These are phyloP conservation scores for Drosophila peninsularis DNA, from an alignment of 2,888 invertebrate species.

Conservation along the genomic window DNA sequence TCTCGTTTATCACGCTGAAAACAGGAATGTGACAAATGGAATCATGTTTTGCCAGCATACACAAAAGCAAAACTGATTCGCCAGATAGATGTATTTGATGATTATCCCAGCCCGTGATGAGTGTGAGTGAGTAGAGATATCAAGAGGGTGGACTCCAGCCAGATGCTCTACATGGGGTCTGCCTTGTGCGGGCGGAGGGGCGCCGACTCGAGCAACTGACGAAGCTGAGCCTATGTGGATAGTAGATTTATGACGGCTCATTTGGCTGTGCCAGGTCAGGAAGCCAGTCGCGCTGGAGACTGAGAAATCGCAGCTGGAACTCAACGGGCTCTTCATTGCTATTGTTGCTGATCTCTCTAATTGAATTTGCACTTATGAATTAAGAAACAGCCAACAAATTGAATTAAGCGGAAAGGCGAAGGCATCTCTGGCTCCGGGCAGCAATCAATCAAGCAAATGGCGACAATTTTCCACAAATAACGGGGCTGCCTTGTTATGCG, in stretches of 20 bases:
- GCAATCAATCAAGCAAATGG: slow-evolving; percentile 39
- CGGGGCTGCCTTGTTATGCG: slow-evolving; percentile 28
- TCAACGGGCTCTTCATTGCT: slow-evolving; percentile 22
- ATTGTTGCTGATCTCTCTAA: slow-evolving; percentile 45
- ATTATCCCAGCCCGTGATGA: not conserved
- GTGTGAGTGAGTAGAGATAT: too few relatives aligned
- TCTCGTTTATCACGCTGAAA: not conserved
- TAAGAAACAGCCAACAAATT: slow-evolving; percentile 67
- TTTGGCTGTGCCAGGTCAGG: too few relatives aligned
- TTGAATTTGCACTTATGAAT: slow-evolving; percentile 59
- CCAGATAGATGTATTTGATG: not conserved
- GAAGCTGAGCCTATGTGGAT: not conserved
- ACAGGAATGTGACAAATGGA: slow-evolving; percentile 1
- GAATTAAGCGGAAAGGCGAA: slow-evolving; percentile 66
- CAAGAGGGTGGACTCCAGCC: not conserved
- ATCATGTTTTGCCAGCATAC: not conserved
- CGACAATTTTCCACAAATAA: slow-evolving; percentile 44
- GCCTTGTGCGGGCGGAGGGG: too few relatives aligned
- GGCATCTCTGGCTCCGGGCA: slow-evolving; percentile 21
- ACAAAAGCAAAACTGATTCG: not conserved
- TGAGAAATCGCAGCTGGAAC: slow-evolving; percentile 9
- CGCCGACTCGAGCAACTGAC: not conserved
- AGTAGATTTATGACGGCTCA: too few relatives aligned
- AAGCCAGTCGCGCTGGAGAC: not conserved
- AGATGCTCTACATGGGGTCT: not conserved